Conservation (phyloP, 2,113 vertebrate species). For the Mionectes macconnelli region DNA sequence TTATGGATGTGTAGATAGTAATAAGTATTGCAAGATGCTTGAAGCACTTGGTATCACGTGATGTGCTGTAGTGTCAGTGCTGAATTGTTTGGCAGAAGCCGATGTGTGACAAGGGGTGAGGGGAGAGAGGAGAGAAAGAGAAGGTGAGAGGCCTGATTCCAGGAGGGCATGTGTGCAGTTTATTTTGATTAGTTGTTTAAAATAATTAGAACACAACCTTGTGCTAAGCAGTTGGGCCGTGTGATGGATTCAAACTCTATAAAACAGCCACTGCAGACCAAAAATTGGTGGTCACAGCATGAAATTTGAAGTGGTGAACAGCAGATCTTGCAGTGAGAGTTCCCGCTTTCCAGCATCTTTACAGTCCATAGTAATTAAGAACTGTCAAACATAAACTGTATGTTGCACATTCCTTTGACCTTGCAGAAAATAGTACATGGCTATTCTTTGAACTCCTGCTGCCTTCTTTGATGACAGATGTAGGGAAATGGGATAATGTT, state of each 20-base stretch:
- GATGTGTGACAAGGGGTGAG: constrained; percentile 15
- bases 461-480: background rate
- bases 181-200: background rate
- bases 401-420: constrained; percentile 1
- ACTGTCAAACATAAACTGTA: background rate
- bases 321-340: background rate
- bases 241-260: background rate
- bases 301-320: constrained; percentile 16
- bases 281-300: background rate
- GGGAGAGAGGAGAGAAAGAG: background rate
- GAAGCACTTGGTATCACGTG: constrained; percentile 37
- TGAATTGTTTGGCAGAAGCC: constrained; percentile 59
- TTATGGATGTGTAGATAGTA: constrained; percentile 55
- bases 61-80: background rate
- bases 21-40: constrained; percentile 56
- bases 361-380: background rate
- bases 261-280: background rate
- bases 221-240: background rate
- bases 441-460: background rate
- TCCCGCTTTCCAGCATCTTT: background rate
- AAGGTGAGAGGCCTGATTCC: constrained; percentile 27
- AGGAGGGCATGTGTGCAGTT: background rate
- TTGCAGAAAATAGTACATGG: background rate
- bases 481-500: background rate
- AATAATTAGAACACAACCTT: background rate